Evolutionary conservation across 2,888 invertebrate species (phyloP), one percentile per base, ranked within the genome.

Genomic region (Sipha maydis): DNA sequence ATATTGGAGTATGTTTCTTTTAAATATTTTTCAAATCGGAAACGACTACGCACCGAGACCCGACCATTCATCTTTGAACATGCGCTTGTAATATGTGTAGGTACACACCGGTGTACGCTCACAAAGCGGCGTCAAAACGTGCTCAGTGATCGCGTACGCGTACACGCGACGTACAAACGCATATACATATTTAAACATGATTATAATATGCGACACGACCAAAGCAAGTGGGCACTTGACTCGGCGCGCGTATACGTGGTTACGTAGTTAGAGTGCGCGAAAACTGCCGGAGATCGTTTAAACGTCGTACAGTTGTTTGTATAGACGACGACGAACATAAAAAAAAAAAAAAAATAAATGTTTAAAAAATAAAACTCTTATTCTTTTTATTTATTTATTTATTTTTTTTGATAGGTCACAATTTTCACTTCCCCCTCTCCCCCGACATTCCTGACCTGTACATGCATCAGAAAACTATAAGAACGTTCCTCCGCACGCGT

Each of bases 201-300:
- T 28, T 73, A 73, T 73, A 73, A 14, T n/a, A n/a, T n/a, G n/a
- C n/a, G 34, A 25, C n/a, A 17, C 14, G 17, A 48, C 31, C 85
- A 85, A 85, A 85, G 85, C 85, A 85, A 85, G 85, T 85, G 78
- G 69, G 69, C 78, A 85, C 85, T 85, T n/a, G 85, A 78, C 79
- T 78, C 34, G 48, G 67, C 25, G n/a, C n/a, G n/a, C 34, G n/a
- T 79, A 61, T 1, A 34, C 28, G 41, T 28, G 21, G 28, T 2
- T 48, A 9, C 25, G 21, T 25, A 61, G 61, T 25, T 69, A 69
- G n/a, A n/a, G 25, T 77, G 77, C 71, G 17, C 4, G 79, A 77
- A 84, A 25, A 71, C 34, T 38, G 38, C 28, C 69, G 25, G 34
- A 38, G 86, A 86, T 86, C 86, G 79, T 86, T 86, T 86, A 86